Base-by-base conservation (phyloP, 2,113 vertebrate genomes). In the Limnothrissa miodon region DNA sequence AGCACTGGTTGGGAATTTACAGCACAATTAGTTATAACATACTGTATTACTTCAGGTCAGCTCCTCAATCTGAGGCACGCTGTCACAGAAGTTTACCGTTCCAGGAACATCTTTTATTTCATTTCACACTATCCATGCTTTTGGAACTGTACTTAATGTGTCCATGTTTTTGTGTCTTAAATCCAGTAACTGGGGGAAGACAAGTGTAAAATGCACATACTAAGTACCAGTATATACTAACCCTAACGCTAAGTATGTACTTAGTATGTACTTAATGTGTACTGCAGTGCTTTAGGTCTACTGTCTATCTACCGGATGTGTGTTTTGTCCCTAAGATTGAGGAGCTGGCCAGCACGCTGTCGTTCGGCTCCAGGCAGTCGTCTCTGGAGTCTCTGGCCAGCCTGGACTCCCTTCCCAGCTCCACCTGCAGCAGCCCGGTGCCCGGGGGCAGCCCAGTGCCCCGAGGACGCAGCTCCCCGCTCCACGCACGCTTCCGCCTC, bases 291-390 rank as follows among this genome's bases (percentile, higher is more conserved):
- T 15, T 11, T 48, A 48, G 11, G 0, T 17, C 15, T 13, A 2
- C 45, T 70, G 62, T 70, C 10, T 29, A 7, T 46, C 51, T n/a
- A n/a, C n/a, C n/a, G n/a, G n/a, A n/a, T 3, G 59, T 81, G 5
- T 48, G 29, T 84, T 44, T 29, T 84, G 5, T 83, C 13, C 81
- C 53, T 82, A 13, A 99, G 97, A 97, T 98, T 42, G 95, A 97
- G 90, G 95, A 96, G 85, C 90, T 99, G 86, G 95, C 96, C 84
- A 90, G 84, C 85, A 92, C 91, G 21, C 94, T 98, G 82, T 91
- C 94, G 83, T 94, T 91, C 85, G 88, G 92, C 83, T 96, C 95
- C 23, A 90, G 74, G 85, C 94, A 94, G n/a, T 93, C 95, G 45
- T 93, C 95, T 39, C 80, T 90, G 78, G 96, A 94, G 83, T 91